These are phyloP conservation scores for human (Homo sapiens) DNA, from an alignment of 2,113 vertebrate genomes.

Conservation along the genomic window GRCh38 chr15:39588501-39589000, in stretches of 20 bases:
- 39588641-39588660: conserved; percentile 90
- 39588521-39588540: conserved; percentile 96
- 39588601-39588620: conserved; percentile 94
- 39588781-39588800: not conserved
- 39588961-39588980: conserved; percentile 98
- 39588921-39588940: not conserved
- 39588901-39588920: not conserved
- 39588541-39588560: conserved; percentile 97
- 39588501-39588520: not conserved
- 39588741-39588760: not conserved
- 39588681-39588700: conserved; percentile 89
- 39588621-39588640: conserved; percentile 94
- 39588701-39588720: conserved; percentile 67
- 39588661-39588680: conserved; percentile 91
- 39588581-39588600: conserved; percentile 92
- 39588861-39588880: not conserved
- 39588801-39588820: not conserved
- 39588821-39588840: not conserved
- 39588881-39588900: not conserved
- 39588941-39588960: conserved; percentile 83
- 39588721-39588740: not conserved
- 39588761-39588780: not conserved
- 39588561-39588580: conserved; percentile 94
- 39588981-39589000: conserved; percentile 92
- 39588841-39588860: not conserved